Evolutionary conservation across 92 coral and sea anemone genomes (phyloP).

Genomic region (Paramuricea clavata): DNA sequence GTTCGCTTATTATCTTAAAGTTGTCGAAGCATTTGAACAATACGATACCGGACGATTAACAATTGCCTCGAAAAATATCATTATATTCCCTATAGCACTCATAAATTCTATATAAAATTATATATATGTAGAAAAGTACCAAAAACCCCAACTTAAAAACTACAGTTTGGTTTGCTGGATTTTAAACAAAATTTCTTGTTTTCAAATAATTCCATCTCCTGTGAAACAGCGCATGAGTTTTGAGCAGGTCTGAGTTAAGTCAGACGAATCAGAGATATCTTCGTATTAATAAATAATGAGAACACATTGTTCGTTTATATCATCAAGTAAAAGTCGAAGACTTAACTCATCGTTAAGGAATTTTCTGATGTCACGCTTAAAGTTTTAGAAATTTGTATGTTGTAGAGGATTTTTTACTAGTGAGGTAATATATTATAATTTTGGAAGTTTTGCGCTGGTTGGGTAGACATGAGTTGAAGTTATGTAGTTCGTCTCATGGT

Average conservation of each 20-base stretch:
- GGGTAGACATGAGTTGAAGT: neutral
- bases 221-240: constrained; percentile 30
- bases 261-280: constrained; percentile 7
- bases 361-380: constrained; percentile 34
- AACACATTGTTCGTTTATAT: constrained; percentile 20
- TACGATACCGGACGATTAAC: neutral
- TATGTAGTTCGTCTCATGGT: neutral
- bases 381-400: neutral
- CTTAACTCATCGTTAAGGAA: constrained; percentile 30
- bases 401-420: neutral
- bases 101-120: too few species aligned
- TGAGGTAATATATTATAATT: constrained; percentile 33
- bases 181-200: neutral
- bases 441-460: neutral
- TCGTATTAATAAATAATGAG: constrained; percentile 38
- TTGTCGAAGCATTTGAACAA: neutral
- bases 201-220: neutral
- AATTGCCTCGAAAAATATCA: neutral
- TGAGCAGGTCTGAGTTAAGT: constrained; percentile 28
- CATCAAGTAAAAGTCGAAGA: neutral
- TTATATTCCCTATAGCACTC: neutral
- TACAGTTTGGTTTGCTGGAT: neutral
- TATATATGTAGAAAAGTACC: too few species aligned
- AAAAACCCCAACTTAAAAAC: too few species aligned
- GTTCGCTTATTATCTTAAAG: constrained; percentile 17